Evolutionary conservation across 1,140 invertebrate genomes (phyloP), one percentile per base, ranked within the genome.

Genomic region (Caerostris extrusa): DNA sequence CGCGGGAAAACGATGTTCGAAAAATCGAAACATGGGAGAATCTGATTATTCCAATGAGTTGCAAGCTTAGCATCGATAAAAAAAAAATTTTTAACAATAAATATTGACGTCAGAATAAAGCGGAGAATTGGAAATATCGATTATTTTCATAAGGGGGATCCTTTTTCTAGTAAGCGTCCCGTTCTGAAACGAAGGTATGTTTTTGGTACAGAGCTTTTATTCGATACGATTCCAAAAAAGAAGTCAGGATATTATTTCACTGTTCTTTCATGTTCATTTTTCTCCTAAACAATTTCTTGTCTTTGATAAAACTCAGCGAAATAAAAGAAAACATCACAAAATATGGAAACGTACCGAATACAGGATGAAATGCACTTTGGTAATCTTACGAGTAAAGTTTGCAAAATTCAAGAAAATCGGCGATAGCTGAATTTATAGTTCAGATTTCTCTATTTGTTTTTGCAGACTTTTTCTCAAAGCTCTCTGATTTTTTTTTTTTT

Each of bases 31-130:
- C 61, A 85, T n/a, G 90, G 88, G 12, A 58, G 58, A 91, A 91
- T 91, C 90, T 82, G 90, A 91, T 91, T 91, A 91, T 91, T 91
- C 81, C 90, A 91, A 91, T 91, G 81, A 91, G 90, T 91, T 60
- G 69, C 69, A 69, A n/a, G 90, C 77, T 91, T n/a, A 81, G 57
- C 90, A 91, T 82, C 90, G 90, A 81, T 89, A 89, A 91, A 91
- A 90, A 90, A 90, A 58, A 34, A 34, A 34, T 34, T 34, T 50
- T 71, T 81, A 81, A 81, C 71, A 58, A 91, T 91, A 91, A 91
- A 91, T 91, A 91, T 91, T 91, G 90, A 64, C 90, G 90, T 83
- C 34, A 17, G 90, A 60, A 91, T 91, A 91, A 57, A 85, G 71
- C 58, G 61, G 58, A 64, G 71, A 91, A 91, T 91, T 91, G 90